Evolutionary conservation across 1,140 invertebrate genomes (phyloP).

Genomic region (Xylocopa sonorina): DNA sequence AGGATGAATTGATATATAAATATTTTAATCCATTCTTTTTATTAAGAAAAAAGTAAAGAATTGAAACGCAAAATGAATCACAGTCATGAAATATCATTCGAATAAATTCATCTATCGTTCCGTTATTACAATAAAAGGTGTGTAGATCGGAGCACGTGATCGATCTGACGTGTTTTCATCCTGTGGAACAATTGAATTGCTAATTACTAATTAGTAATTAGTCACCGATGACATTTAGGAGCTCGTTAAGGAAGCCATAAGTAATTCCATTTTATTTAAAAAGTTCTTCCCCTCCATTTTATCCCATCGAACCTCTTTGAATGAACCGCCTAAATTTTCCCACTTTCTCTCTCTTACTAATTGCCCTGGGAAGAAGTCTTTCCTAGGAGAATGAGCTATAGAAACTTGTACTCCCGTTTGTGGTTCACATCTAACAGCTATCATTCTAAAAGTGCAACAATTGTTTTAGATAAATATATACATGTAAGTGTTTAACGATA

Average conservation of each 20-base stretch:
- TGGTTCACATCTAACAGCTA: conserved; percentile 94
- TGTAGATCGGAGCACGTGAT: background rate
- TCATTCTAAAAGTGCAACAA: conserved; percentile 83
- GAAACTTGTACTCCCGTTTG: conserved; percentile 86
- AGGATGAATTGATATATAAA: conserved; percentile 22
- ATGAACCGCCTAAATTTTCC: conserved; percentile 94
- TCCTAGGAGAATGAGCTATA: conserved; percentile 91
- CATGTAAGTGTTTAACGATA: background rate
- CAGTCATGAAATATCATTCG: conserved; percentile 3
- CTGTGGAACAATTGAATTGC: conserved; percentile 33
- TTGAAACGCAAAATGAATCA: conserved; percentile 24
- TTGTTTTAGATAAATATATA: background rate
- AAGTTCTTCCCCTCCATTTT: conserved; percentile 99
- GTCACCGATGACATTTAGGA: conserved; percentile 61
- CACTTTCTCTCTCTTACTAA: conserved; percentile 94
- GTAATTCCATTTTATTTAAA: conserved; percentile 97
- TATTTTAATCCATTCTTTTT: conserved; percentile 10
- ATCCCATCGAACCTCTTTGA: conserved; percentile 95
- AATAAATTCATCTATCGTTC: conserved; percentile 1
- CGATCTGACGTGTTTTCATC: conserved; percentile 28
- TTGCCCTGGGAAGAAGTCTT: conserved; percentile 93
- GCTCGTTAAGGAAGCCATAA: conserved; percentile 95
- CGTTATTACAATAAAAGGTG: conserved; percentile 20
- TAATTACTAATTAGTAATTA: no score
- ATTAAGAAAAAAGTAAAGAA: background rate